phyloP scores from a whole-genome alignment of 2,888 invertebrate genomes.

The Folsomia candida region DNA sequence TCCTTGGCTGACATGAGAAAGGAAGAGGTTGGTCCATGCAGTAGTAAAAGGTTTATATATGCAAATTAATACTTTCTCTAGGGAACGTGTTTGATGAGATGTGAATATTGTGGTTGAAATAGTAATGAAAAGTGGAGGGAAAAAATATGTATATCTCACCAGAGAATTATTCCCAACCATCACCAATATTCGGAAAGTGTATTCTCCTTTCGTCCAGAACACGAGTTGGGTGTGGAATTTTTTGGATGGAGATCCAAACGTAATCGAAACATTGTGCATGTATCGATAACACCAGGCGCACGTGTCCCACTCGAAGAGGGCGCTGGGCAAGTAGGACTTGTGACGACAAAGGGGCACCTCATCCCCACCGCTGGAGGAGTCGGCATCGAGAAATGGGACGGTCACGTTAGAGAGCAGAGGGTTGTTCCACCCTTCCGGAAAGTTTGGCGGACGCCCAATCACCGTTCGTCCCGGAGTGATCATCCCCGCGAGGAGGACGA shows the following conservation, averaged over 20 bases:
- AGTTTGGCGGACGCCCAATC: too few species aligned
- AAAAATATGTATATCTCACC: too few species aligned
- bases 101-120: neutral
- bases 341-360: neutral
- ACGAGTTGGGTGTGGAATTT: neutral
- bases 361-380: neutral
- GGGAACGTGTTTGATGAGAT: neutral
- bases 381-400: neutral
- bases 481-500: too few species aligned
- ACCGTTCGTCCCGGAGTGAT: too few species aligned
- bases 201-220: neutral
- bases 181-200: neutral
- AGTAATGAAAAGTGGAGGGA: too few species aligned
- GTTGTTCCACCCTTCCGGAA: neutral
- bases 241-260: neutral
- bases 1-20: neutral
- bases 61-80: neutral
- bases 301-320: conserved; percentile 4
- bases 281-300: neutral
- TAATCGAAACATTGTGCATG: neutral
- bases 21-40: neutral
- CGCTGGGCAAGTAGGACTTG: neutral
- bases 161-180: neutral
- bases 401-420: neutral
- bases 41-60: neutral